Percentiles rank a stretch among this genome's conserved stretches.
phyloP scores from a whole-genome alignment of 1,140 invertebrate species.

The Paraescarpia echinospica region DNA sequence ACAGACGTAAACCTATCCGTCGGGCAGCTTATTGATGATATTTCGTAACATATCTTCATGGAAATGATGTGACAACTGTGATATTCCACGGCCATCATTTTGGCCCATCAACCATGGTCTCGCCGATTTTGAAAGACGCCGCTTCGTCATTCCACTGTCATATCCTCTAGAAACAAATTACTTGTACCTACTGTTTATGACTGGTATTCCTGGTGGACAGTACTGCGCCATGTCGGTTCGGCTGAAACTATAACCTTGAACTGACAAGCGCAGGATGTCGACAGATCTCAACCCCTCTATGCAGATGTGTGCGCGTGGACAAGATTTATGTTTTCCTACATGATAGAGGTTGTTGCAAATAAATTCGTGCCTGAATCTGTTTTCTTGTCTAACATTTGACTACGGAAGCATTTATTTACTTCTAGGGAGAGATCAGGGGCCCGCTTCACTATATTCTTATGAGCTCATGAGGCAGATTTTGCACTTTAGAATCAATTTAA shows the following conservation, averaged over 20 bases:
- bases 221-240: not conserved
- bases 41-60: not conserved
- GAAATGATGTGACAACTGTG: not conserved
- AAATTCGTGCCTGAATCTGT: not conserved
- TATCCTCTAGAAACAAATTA: not conserved
- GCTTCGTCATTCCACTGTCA: not conserved
- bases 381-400: not conserved
- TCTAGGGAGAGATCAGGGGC: too few species aligned
- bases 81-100: not conserved
- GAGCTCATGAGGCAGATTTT: too few species aligned
- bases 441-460: too few species aligned
- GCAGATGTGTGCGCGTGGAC: not conserved
- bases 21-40: not conserved
- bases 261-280: not conserved
- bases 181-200: not conserved
- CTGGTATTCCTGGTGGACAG: not conserved
- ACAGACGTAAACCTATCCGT: not conserved
- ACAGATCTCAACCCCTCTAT: not conserved
- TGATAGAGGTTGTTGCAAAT: not conserved
- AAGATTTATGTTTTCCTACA: not conserved
- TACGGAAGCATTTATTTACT: too few species aligned
- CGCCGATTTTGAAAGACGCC: not conserved
- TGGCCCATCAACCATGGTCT: not conserved
- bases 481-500: too few species aligned
- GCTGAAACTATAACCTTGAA: not conserved